Base-by-base conservation (phyloP, 2,797 vertebrate species). In the Neoniphon sammara region DNA sequence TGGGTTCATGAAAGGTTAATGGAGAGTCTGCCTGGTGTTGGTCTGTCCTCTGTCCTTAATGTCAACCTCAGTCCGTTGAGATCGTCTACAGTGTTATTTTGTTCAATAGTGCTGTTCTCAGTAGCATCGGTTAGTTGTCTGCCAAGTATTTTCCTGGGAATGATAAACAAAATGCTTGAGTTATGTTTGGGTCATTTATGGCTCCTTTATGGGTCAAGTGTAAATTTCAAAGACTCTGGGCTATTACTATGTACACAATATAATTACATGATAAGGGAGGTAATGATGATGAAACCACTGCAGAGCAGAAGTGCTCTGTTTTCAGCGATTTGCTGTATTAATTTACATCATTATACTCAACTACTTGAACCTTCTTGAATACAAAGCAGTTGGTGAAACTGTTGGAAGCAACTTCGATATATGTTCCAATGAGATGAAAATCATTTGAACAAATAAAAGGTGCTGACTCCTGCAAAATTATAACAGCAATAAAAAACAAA, bases 71-170 rank as follows among this genome's bases (percentile, higher is more conserved):
- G 84, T 91, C 85, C 90, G 79, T 79, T 83, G 89, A 69, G 53
- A 73, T 73, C 34, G 52, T 72, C 63, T 75, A 62, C 71, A 69
- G 70, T 82, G 78, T 63, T 72, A 23, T 23, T 85, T 59, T 74
- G 80, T 80, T 90, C 85, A 79, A 77, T 80, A 84, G 77, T 55
- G 83, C 56, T 83, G 84, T 58, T 84, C 66, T 83, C 73, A 70
- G 77, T 65, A 77, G 82, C 49, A 23, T 15, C 42, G 56, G 77
- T 96, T 94, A 99, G 92, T 96, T 97, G 92, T 99, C 98, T 0
- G 97, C 96, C 94, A 99, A 91, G 87, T 98, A 99, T 87, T 99
- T 99, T 90, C 97, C 98, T 99, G 67, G 58, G 94, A 92, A 0
- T 31, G 17, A 66, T 0, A 23, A 65, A 68, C 0, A 3, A 61